These are phyloP conservation scores for Lasaia peninsularis DNA, from an alignment of 1,140 invertebrate genomes.

Conservation along the genomic window DNA sequence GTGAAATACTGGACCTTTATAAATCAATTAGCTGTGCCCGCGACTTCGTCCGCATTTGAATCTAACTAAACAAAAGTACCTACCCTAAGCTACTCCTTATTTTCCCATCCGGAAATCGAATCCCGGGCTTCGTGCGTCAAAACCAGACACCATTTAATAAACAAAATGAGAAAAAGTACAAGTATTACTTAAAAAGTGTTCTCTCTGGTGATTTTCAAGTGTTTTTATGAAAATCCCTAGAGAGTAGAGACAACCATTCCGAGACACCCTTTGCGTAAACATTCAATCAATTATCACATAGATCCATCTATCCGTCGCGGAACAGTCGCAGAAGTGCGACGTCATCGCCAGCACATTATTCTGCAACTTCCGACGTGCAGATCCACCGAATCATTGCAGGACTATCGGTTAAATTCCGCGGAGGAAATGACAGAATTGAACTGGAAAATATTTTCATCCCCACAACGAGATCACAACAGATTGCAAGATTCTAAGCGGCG, in stretches of 20 bases:
- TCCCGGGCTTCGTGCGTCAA: no score
- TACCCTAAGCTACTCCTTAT: no score
- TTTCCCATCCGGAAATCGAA: no score
- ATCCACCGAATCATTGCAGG: slow-evolving; percentile 33
- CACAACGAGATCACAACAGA: background rate
- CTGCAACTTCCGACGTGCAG: slow-evolving; percentile 30
- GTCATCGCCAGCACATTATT: slow-evolving; percentile 55
- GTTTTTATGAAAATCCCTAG: background rate
- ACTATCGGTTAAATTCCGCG: slow-evolving; percentile 28
- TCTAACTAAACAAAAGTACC: no score
- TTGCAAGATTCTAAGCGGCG: background rate
- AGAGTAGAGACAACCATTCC: slow-evolving; percentile 4
- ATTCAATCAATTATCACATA: slow-evolving; percentile 51
- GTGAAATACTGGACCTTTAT: no score
- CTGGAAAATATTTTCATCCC: slow-evolving; percentile 41
- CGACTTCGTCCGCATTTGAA: no score
- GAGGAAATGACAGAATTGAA: slow-evolving; percentile 37
- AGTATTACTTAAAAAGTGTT: no score
- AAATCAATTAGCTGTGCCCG: no score
- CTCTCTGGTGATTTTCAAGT: no score
- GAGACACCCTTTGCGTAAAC: slow-evolving; percentile 42
- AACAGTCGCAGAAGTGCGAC: slow-evolving; percentile 37
- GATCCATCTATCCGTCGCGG: slow-evolving; percentile 49
- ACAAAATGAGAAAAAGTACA: no score
- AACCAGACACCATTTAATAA: no score